Evolutionary conservation across 2,888 invertebrate species (phyloP), one percentile per base, ranked within the genome.

Genomic region (Latrodectus hesperus): DNA sequence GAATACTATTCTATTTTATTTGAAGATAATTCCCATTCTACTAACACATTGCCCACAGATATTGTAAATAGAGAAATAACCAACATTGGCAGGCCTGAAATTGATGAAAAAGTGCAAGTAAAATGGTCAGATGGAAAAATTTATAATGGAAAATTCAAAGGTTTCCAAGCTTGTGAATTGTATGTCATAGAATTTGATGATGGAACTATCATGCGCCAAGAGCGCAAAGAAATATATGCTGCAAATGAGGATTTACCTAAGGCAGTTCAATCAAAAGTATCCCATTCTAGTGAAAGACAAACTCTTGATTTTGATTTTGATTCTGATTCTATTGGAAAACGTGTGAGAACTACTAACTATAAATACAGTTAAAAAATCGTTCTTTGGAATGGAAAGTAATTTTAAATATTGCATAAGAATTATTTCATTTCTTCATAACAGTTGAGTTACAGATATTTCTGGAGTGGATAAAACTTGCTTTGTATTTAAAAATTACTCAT

Each of bases 1-100:
- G 92, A 93, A 9, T 94, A 94, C 90, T 94, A 94, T 91, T 93
- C 93, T 90, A 94, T 95, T 6, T 94, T 94, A 87, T 95, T 95
- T 91, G 93, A 93, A n/a, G 94, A 94, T 90, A 93, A 92, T 17
- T 94, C 94, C 26, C 94, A 94, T 91, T 94, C 94, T 89, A 93
- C 94, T 52, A 94, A 94, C 91, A 92, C 95, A 68, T 93, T 93
- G 78, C 93, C 94, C 17, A 92, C 93, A 76, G 94, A 94, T 90
- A 94, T 95, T 90, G 92, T 90, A 65, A 88, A 88, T 70, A 84
- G 87, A 80, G 90, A 89, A 64, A 89, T 91, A 89, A 77, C 90
- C 67, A 85, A 88, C 49, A 83, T 91, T 77, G 92, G 91, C 4
- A 91, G 91, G 8, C 92, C 94, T 11, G 90, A 91, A 9, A 90